Conservation (phyloP, 2,113 vertebrate species). For the Mormoops blainvillei region DNA sequence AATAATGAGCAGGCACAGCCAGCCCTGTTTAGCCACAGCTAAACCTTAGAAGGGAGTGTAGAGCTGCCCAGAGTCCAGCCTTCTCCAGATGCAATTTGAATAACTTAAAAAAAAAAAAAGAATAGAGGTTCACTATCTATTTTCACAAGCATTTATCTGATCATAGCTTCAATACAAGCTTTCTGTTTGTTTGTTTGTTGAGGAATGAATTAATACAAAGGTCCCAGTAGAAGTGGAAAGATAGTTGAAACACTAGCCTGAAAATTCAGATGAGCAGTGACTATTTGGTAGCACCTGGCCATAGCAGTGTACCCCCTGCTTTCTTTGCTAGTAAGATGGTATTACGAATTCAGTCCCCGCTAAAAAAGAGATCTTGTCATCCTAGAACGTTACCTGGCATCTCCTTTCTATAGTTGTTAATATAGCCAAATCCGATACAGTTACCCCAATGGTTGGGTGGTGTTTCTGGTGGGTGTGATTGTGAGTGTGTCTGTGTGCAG, state of each 20-base stretch:
- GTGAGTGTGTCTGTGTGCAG: not conserved
- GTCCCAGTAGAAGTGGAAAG: slow-evolving; percentile 63
- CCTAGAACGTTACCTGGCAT: slow-evolving; percentile 68
- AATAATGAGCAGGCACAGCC: slow-evolving; percentile 55
- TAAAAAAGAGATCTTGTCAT: slow-evolving; percentile 71
- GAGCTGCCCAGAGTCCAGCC: slow-evolving; percentile 54
- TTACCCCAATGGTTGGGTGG: slow-evolving; percentile 37
- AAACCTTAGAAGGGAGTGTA: slow-evolving; percentile 62
- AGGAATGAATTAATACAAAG: slow-evolving; percentile 70
- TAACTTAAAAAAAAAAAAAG: slow-evolving; percentile 66
- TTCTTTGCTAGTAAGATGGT: slow-evolving; percentile 65
- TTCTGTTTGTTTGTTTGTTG: slow-evolving; percentile 74
- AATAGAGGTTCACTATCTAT: slow-evolving; percentile 68
- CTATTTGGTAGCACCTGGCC: slow-evolving; percentile 59
- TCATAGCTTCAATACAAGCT: slow-evolving; percentile 72
- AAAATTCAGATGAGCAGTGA: slow-evolving; percentile 59
- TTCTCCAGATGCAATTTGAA: slow-evolving; percentile 65
- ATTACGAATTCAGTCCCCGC: slow-evolving; percentile 59
- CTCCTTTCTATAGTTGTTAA: slow-evolving; percentile 54
- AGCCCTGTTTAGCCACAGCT: not conserved
- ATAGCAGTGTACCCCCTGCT: slow-evolving; percentile 10
- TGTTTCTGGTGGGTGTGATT: slow-evolving; percentile 41
- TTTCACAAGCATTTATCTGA: slow-evolving; percentile 77
- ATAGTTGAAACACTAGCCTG: slow-evolving; percentile 75
- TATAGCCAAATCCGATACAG: slow-evolving; percentile 54